These are phyloP conservation scores for Pontoporia blainvillei DNA, from an alignment of 2,113 vertebrate genomes.

Conservation along the genomic window DNA sequence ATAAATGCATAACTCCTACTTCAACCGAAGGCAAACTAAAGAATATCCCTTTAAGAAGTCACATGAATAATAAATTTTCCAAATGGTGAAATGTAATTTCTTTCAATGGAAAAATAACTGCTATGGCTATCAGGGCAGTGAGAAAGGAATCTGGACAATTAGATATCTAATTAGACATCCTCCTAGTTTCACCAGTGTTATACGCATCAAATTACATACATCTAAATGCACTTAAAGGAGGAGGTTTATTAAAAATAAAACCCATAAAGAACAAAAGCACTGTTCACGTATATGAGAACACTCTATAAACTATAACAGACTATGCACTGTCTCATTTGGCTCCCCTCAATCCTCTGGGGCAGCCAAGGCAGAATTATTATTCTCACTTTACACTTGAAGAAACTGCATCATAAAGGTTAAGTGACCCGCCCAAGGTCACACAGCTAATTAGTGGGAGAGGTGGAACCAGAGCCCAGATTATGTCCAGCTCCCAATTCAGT, in stretches of 20 bases:
- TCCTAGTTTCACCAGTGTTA: background rate
- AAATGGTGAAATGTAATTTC: background rate
- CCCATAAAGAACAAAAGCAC: background rate
- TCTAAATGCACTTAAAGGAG: background rate
- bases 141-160: background rate
- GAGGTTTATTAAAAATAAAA: background rate
- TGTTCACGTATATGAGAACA: background rate
- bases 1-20: background rate
- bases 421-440: background rate
- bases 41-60: background rate
- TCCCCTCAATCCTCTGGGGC: background rate
- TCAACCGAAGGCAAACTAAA: background rate
- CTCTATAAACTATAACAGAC: background rate
- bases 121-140: background rate
- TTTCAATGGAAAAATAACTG: background rate
- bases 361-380: background rate
- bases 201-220: background rate
- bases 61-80: background rate
- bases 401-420: background rate
- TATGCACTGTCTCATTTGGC: fast-evolving
- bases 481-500: background rate
- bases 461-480: too few species aligned
- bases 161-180: background rate
- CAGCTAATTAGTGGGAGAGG: background rate
- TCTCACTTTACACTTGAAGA: background rate